Percentiles rank a stretch among this genome's conserved stretches.
Evolutionary conservation across 2,888 invertebrate genomes (phyloP).

Genomic region (Pheosia tremula): DNA sequence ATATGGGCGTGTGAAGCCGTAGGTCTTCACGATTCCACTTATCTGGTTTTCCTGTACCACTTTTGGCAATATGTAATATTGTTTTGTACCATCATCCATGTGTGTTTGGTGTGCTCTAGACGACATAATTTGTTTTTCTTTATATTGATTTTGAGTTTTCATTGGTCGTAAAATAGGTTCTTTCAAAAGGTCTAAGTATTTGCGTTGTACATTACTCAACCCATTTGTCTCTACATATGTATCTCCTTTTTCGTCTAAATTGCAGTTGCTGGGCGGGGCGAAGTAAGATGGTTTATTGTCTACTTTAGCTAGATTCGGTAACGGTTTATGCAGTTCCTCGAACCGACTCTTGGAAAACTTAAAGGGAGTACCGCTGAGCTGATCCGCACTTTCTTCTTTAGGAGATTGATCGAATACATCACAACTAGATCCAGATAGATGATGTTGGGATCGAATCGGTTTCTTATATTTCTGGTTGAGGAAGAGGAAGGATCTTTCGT

Average conservation of each 20-base stretch:
- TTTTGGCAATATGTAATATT: constrained; percentile 10
- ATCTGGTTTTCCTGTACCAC: constrained; percentile 6
- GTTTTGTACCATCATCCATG: constrained; percentile 15
- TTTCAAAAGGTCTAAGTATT: constrained; percentile 46
- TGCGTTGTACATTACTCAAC: constrained; percentile 17
- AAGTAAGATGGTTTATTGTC: neutral
- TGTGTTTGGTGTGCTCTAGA: constrained; percentile 5
- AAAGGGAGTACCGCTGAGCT: neutral
- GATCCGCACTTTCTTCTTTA: neutral
- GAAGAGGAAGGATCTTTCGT: constrained; percentile 65
- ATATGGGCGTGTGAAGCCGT: constrained; percentile 19
- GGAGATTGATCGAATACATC: neutral
- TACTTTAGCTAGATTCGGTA: neutral
- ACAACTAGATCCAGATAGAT: neutral
- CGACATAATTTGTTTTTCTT: neutral
- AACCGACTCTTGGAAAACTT: neutral
- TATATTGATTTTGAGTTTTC: constrained; percentile 6
- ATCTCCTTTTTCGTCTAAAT: neutral
- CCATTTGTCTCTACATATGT: neutral
- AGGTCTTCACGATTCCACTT: constrained; percentile 11
- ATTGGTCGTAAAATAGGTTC: constrained; percentile 30
- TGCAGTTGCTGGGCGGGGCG: neutral
- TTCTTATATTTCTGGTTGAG: constrained; percentile 57
- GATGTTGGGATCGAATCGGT: constrained; percentile 21
- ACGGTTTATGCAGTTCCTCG: neutral